These are phyloP conservation scores for Brachyhypopomus gauderio DNA, from an alignment of 2,113 vertebrate species.

Conservation along the genomic window DNA sequence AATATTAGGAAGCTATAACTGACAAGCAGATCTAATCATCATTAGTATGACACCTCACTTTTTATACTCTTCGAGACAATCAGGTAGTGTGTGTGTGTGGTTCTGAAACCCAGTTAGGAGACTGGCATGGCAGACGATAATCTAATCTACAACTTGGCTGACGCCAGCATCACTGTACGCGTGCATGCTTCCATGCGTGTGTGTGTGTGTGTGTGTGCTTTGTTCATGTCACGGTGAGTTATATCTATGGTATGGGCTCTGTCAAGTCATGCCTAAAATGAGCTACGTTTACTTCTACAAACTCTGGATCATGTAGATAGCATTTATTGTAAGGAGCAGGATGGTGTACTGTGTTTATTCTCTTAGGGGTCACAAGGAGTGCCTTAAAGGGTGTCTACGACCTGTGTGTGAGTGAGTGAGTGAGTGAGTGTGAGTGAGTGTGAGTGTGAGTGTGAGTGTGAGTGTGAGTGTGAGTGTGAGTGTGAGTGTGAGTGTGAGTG, in stretches of 20 bases:
- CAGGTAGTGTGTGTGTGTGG: neutral
- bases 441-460: too few relatives aligned
- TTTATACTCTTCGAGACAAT: neutral
- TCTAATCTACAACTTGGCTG: constrained; percentile 28
- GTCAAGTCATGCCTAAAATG: constrained; percentile 3
- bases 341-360: neutral
- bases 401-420: neutral
- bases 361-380: neutral
- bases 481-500: neutral
- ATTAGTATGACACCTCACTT: neutral
- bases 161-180: constrained; percentile 4
- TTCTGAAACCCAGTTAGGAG: neutral
- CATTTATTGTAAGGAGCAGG: neutral
- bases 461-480: neutral
- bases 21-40: neutral
- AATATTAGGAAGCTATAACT: too few relatives aligned
- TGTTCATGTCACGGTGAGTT: constrained; percentile 13
- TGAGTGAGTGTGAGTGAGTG: neutral
- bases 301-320: neutral
- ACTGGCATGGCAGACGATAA: constrained; percentile 17
- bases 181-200: neutral
- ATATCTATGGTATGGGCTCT: constrained; percentile 1
- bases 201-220: neutral
- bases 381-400: neutral
- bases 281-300: neutral